A percentile compares a stretch with the other conserved stretches of the same genome.
Conservation (phyloP, 2,113 vertebrate species). For the Arenaria interpres region DNA sequence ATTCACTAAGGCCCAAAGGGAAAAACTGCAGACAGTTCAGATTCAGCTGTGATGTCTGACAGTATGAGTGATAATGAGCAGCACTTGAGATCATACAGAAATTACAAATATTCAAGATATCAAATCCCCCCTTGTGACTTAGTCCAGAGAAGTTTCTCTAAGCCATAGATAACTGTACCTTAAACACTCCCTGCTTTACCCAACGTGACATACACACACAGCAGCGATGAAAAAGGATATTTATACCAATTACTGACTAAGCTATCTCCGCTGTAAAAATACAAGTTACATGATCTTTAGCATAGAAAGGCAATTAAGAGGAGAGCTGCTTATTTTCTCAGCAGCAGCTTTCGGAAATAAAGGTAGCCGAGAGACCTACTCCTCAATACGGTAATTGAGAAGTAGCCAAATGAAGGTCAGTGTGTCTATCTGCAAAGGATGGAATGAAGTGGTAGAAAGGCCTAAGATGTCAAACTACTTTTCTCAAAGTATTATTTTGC, state of each 20-base stretch:
- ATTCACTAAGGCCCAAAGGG: not conserved
- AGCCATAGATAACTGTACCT: not conserved
- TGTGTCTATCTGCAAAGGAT: not conserved
- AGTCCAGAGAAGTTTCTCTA: not conserved
- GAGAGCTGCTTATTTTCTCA: not conserved
- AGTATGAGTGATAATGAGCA: constrained; percentile 23
- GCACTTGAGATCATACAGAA: not conserved
- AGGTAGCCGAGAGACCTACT: not conserved
- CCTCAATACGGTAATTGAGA: not conserved
- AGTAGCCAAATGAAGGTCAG: not conserved
- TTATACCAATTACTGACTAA: not conserved
- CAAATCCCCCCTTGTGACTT: not conserved
- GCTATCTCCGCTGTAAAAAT: not conserved
- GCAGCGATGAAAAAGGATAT: not conserved
- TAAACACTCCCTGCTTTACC: not conserved
- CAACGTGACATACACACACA: not conserved
- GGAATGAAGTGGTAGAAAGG: not conserved
- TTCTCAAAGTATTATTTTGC: not conserved
- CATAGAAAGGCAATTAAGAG: not conserved
- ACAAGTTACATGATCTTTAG: not conserved
- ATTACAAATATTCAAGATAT: not conserved
- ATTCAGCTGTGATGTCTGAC: not conserved
- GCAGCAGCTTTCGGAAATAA: not conserved
- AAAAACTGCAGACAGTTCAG: not conserved
- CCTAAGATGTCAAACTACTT: not conserved